Evolutionary conservation across 2,113 vertebrate species (phyloP).

Genomic region (Rallus limicola): DNA sequence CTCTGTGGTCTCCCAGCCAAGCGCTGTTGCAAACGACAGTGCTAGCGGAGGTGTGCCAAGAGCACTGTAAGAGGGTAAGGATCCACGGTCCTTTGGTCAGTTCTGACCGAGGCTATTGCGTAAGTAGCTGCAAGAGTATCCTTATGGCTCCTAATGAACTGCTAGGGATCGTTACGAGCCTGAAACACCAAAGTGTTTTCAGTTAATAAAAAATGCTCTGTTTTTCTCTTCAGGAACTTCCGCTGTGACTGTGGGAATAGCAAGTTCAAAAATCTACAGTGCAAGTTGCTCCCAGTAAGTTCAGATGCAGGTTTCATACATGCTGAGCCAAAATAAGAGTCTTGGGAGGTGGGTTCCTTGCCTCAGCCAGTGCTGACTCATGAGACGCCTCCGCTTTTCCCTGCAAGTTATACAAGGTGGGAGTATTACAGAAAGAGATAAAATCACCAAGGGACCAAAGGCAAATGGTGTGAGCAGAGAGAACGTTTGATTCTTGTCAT

Average conservation of each 20-base stretch:
- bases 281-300: constrained; percentile 88
- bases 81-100: neutral
- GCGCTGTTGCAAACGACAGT: rapidly evolving
- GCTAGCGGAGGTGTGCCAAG: rapidly evolving
- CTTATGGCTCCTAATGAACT: neutral
- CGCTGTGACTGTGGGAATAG: constrained; percentile 95
- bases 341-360: neutral
- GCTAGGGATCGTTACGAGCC: neutral
- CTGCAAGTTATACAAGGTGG: neutral
- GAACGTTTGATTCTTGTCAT: neutral
- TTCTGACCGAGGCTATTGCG: neutral
- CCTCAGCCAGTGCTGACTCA: neutral
- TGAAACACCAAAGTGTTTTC: neutral
- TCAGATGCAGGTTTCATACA: neutral
- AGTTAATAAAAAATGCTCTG: neutral
- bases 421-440: neutral
- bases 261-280: constrained; percentile 90
- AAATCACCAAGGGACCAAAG: neutral
- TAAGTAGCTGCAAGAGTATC: neutral
- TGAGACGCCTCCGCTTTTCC: neutral
- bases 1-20: rapidly evolving
- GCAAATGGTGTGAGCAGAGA: neutral
- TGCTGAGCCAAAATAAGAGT: neutral
- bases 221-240: constrained; percentile 84
- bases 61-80: neutral